Base-by-base conservation (phyloP, 2,888 invertebrate species). In the Nycteola revayana region DNA sequence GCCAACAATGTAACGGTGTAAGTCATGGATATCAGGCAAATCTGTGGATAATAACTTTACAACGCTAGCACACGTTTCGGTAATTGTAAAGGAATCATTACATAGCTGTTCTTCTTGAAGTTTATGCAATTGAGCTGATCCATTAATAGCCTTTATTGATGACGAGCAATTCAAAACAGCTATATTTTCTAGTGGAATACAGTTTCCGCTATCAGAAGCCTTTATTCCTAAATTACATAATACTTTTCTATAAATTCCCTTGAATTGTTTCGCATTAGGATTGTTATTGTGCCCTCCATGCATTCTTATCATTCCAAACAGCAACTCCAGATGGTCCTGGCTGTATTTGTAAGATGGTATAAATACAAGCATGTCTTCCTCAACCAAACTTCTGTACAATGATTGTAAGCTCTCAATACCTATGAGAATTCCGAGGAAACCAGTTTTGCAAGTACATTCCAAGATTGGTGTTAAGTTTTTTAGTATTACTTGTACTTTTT, bases 241-340 rank as follows among this genome's bases (percentile, higher is more conserved):
- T 3, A 17, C 10, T 28, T 36, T 36, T 36, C 28, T 32, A 7
- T 36, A 32, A 7, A 27, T 26, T 17, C 17, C 23, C 17, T 23
- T 9, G 17, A 23, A n/a, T 8, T 36, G 33, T 7, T 28, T 8
- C 0, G 27, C 22, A 29, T 32, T 41, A 1, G 45, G 37, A 10
- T 49, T 49, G 17, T 42, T 37, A 29, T 39, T 46, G 8, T 32
- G n/a, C 4, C 31, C 31, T 6, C 37, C 40, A 11, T 42, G 32
- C 5, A 7, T 36, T 2, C 44, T 10, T 2, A 42, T 47, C 1
- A 17, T 9, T 0, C 42, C 39, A 22, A 44, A 47, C 27, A 33
- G 9, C 7, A 39, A 24, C 28, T 50, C 52, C 2, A 50, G 6
- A 11, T 56, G 48, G 9, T 50, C 47, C 10, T 51, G 45, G 10